Evolutionary conservation across 2,113 vertebrate species (phyloP), one percentile per base, ranked within the genome.

Genomic region (Carlito syrichta): DNA sequence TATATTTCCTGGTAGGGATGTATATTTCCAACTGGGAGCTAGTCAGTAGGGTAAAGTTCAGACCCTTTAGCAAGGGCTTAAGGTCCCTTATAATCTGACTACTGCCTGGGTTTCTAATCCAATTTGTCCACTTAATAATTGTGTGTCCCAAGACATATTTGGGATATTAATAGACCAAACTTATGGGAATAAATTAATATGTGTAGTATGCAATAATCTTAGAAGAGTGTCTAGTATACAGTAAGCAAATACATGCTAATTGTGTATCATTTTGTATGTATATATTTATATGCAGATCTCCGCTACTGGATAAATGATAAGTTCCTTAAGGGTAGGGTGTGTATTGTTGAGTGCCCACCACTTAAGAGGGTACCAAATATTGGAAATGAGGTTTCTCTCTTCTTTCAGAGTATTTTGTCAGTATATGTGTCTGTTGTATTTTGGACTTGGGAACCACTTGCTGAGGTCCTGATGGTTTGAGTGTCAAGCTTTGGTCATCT

Each of bases 91-190:
- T 76, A 56, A 76, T 68, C 63, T 73, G 48, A 92, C 54, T 30
- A 8, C 38, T 63, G 40, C 32, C 54, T 63, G 32, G 8, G 38
- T 82, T 92, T 95, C 91, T 89, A 43, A 82, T 94, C 86, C 56
- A 78, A 0, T 88, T 90, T 93, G 81, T 83, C 40, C 30, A 54
- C 11, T 92, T 84, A 83, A 48, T 93, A n/a, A 66, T 86, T 38
- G n/a, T 96, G 48, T 79, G 40, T 94, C 43, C 40, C 45, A 81
- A 54, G 81, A 56, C 68, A 43, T 19, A 25, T 74, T 68, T 89
- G 73, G 45, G 35, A n/a, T 93, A 69, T 93, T 96, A 94, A 71
- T 82, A 77, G 77, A n/a, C 17, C 32, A 92, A 52, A 52, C 48
- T 79, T 69, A 54, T 63, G 73, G 78, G 54, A 93, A 77, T 73